Base-by-base conservation (phyloP, 2,888 invertebrate species). In the Mesodorylaimus sp. region DNA sequence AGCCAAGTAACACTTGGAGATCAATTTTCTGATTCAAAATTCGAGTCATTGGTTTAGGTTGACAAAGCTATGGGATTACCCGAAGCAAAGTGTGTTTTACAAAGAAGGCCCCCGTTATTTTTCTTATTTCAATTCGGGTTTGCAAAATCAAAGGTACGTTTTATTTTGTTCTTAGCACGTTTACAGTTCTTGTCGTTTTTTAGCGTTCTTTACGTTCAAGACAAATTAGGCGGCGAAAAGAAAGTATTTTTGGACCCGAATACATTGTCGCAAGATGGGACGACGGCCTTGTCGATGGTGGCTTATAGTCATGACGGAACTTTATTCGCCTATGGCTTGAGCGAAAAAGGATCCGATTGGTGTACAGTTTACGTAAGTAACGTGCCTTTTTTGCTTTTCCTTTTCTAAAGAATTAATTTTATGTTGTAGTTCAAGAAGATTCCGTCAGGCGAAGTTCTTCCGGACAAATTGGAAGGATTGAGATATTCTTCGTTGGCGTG, bases 321-420 rank as follows among this genome's bases (percentile, higher is more conserved):
- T 61, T 79, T 79, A 26, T 80, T 84, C 71, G 91, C 91, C 0
- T 95, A 91, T 70, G 86, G 83, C 0, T 73, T 95, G 1, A 88
- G 88, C 57, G 77, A 78, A 53, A 86, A 85, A 67, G 95, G 95
- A 0, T 91, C 91, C 1, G 95, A 97, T 68, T 95, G 95, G 95
- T 78, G 81, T 56, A 85, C 83, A 46, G 84, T 95, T 60, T 68
- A 72, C 61, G 72, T 71, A 25, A 19, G 21, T 25, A 32, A 32
- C 16, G 32, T 32, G 16, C 16, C 10, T 13, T 32, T 32, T 10
- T 32, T 16, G 32, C 32, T 32, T 21, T 16, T 7, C 21, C 21
- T 21, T 19, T 21, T 13, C 10, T 7, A 13, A 39, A 10, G 13
- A 19, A 19, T 19, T 21, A 7, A 39, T 38, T 37, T 29, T 23